Percentiles rank a stretch among this genome's conserved stretches.
phyloP scores from a whole-genome alignment of 53 echinoderm and acorn worm species.

The Holothuria leucospilota region DNA sequence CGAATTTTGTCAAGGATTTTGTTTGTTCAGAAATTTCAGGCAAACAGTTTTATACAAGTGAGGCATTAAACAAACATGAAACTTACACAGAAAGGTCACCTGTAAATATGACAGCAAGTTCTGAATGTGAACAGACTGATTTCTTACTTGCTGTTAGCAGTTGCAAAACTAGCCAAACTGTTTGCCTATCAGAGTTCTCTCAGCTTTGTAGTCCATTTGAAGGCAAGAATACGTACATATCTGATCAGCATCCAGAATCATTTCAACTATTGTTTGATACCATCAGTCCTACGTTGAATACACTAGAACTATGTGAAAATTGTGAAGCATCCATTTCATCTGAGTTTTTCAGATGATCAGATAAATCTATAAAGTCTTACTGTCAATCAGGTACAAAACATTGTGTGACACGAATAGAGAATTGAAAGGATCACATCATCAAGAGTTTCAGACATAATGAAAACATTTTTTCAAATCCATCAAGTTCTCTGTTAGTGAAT shows the following conservation, averaged over 20 bases:
- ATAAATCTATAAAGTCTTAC: neutral
- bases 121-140: neutral
- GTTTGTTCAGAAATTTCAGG: neutral
- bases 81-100: no score
- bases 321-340: neutral
- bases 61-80: neutral
- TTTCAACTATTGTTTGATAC: neutral
- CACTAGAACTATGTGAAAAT: neutral
- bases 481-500: slow-evolving; percentile 16
- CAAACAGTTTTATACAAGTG: neutral
- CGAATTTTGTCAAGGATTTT: slow-evolving; percentile 19
- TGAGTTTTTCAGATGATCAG: neutral
- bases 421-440: slow-evolving; percentile 2
- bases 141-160: neutral
- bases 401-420: neutral
- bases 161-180: no score
- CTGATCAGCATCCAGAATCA: neutral
- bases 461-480: slow-evolving; percentile 41
- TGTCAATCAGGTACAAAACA: neutral
- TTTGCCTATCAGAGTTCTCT: no score
- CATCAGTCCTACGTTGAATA: neutral
- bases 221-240: no score
- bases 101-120: neutral
- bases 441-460: neutral
- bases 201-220: no score